A percentile compares a stretch with the other conserved stretches of the same genome.
phyloP scores from a whole-genome alignment of 2,113 vertebrate species.

The Merops nubicus region DNA sequence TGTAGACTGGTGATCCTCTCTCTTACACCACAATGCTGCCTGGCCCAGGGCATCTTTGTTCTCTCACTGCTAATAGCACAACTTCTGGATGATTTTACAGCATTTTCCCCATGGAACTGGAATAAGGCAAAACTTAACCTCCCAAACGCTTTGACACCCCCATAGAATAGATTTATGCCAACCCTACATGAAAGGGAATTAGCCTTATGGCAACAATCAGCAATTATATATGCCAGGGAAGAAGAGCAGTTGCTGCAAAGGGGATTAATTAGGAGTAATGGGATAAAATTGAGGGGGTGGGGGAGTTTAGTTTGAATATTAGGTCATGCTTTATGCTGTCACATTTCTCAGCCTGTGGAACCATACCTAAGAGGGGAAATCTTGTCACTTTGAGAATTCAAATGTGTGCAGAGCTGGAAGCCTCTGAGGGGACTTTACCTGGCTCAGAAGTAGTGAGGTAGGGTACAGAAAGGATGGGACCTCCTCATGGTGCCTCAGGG shows the following conservation, averaged over 20 bases:
- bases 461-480: background rate
- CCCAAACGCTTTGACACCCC: background rate
- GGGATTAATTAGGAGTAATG: background rate
- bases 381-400: background rate
- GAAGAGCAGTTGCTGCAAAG: background rate
- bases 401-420: background rate
- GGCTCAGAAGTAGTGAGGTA: background rate
- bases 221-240: background rate
- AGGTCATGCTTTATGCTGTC: background rate
- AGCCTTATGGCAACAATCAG: background rate
- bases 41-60: background rate
- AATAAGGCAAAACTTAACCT: background rate
- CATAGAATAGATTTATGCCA: background rate
- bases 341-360: background rate
- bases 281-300: background rate
- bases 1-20: background rate
- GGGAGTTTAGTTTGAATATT: background rate
- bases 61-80: background rate
- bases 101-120: background rate
- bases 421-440: background rate
- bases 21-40: rapidly evolving
- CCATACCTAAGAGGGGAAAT: background rate
- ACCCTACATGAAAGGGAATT: background rate
- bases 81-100: background rate
- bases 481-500: background rate